These are phyloP conservation scores for Calcarius lapponicus DNA, from an alignment of 2,797 vertebrate genomes.

Conservation along the genomic window DNA sequence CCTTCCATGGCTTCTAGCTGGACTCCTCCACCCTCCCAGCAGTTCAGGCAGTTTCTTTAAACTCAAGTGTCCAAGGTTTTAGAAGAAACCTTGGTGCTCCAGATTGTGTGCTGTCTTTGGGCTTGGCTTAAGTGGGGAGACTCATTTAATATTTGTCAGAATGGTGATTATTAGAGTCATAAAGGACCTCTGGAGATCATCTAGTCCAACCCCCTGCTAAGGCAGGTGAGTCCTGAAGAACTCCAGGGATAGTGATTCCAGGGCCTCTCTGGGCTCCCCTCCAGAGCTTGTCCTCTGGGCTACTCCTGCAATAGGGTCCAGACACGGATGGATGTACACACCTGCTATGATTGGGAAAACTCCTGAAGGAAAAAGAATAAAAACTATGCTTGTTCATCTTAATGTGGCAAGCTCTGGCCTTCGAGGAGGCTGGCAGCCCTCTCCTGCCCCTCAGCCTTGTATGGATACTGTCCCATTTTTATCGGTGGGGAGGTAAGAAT, in stretches of 20 bases:
- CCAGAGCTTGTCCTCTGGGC: neutral
- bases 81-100: neutral
- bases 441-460: neutral
- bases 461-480: neutral
- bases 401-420: neutral
- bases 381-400: neutral
- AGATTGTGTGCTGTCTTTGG: neutral
- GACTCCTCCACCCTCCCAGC: neutral
- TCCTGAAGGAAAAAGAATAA: neutral
- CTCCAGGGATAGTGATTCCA: neutral
- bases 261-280: neutral
- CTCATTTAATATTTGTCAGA: neutral
- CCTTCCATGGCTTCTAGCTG: neutral
- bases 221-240: neutral
- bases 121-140: neutral
- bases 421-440: neutral
- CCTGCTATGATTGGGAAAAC: neutral
- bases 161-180: neutral
- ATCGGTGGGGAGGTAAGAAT: rapidly evolving
- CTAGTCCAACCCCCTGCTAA: neutral
- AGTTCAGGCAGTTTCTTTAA: neutral
- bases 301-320: neutral
- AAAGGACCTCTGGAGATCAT: neutral
- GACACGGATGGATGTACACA: neutral
- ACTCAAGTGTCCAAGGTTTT: neutral